Conservation (phyloP, 2,113 vertebrate species). For the Microcebus ravelobensis region DNA sequence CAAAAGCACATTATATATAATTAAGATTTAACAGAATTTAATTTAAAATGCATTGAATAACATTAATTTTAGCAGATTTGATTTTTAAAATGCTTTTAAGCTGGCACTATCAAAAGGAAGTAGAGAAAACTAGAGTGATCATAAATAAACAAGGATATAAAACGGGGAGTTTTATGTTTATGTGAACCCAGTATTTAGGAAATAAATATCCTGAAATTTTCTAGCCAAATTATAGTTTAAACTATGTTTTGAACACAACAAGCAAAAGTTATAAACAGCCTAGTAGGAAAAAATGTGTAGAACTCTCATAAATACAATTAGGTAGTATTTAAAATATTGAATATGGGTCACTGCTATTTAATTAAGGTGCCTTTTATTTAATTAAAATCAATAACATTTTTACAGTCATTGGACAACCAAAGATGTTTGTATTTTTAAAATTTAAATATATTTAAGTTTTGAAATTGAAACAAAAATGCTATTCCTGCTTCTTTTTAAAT, state of each 20-base stretch:
- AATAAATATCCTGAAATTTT: conserved; percentile 53
- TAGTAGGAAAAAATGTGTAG: background rate
- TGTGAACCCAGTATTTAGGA: conserved; percentile 21
- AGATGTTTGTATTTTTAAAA: background rate
- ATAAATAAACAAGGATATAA: conserved; percentile 54
- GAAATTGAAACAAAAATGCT: conserved; percentile 42
- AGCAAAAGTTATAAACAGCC: conserved; percentile 41
- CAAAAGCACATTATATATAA: background rate
- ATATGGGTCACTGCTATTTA: conserved; percentile 14
- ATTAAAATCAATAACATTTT: conserved; percentile 51
- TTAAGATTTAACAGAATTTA: conserved; percentile 29
- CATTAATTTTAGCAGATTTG: conserved; percentile 2
- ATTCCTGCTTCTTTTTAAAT: conserved; percentile 8
- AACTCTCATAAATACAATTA: conserved; percentile 43
- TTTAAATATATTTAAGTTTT: conserved; percentile 45
- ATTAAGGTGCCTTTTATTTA: conserved; percentile 18
- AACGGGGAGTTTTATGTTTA: conserved; percentile 60
- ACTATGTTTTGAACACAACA: conserved; percentile 58
- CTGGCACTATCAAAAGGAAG: conserved; percentile 32
- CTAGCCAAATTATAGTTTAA: conserved; percentile 66
- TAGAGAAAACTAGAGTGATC: conserved; percentile 14
- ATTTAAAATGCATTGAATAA: conserved; percentile 8
- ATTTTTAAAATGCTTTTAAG: conserved; percentile 44
- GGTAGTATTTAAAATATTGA: conserved; percentile 20
- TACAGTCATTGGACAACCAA: background rate